Conservation (phyloP, 2,113 vertebrate genomes). For the Calyptomena viridis region DNA sequence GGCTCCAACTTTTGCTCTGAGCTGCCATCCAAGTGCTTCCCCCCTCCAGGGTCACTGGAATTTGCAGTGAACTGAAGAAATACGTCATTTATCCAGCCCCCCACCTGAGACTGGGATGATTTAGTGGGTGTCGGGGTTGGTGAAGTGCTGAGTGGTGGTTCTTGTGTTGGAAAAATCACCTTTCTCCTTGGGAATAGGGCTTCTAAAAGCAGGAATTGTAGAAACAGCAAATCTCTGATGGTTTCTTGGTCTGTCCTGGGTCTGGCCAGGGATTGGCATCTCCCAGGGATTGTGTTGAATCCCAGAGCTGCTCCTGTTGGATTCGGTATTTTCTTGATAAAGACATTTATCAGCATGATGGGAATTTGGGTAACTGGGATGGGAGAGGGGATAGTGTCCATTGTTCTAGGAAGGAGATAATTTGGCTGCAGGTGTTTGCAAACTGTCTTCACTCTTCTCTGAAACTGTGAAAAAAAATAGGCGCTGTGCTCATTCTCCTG, state of each 20-base stretch:
- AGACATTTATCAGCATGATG: accelerated
- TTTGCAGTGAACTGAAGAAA: neutral
- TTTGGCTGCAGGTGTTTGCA: neutral
- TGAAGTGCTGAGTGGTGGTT: neutral
- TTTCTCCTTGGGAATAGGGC: neutral
- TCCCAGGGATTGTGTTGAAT: neutral
- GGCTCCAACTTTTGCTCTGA: neutral
- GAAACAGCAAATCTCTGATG: accelerated
- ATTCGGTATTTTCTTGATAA: neutral
- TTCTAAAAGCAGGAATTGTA: neutral
- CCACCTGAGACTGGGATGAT: neutral
- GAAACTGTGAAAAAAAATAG: neutral
- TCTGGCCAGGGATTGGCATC: neutral
- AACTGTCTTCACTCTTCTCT: neutral
- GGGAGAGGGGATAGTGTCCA: accelerated
- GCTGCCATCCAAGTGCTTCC: neutral
- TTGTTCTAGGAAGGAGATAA: neutral
- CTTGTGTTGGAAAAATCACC: neutral
- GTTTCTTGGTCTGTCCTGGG: neutral
- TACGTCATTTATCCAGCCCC: neutral
- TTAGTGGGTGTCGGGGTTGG: neutral
- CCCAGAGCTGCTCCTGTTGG: neutral
- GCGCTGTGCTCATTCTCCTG: neutral
- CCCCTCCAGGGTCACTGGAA: neutral
- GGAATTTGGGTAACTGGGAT: accelerated